Conservation (phyloP, 2,113 vertebrate genomes). For the Calypte anna region DNA sequence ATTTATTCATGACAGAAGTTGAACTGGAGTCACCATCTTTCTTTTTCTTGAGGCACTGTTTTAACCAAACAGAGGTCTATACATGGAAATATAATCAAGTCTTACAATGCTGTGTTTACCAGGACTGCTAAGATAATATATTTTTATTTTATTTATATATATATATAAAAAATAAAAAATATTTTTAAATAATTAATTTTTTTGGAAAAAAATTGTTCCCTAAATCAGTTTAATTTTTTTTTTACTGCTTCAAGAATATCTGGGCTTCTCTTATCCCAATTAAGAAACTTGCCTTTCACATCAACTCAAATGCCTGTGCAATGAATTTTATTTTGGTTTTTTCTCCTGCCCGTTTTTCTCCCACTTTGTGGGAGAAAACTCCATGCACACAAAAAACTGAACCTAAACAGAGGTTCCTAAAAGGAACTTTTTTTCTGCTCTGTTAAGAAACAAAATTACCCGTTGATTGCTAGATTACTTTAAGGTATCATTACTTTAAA, state of each 20-base stretch:
- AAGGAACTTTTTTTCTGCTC: not conserved
- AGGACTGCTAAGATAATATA: not conserved
- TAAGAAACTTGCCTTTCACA: not conserved
- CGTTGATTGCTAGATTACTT: not conserved
- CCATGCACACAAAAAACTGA: not conserved
- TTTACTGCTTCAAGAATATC: not conserved
- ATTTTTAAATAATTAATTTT: too few species aligned
- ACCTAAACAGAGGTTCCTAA: not conserved
- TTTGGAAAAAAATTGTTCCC: not conserved
- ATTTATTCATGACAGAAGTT: not conserved
- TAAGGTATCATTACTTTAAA: not conserved
- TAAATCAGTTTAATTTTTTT: not conserved
- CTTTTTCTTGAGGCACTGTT: not conserved
- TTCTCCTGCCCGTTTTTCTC: not conserved
- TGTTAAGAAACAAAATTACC: not conserved
- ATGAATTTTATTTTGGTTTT: not conserved
- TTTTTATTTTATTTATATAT: too few species aligned
- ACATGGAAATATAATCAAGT: not conserved
- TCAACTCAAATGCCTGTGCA: not conserved
- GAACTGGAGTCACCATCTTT: not conserved
- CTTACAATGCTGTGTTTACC: not conserved
- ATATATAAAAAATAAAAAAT: not conserved
- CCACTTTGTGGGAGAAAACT: not conserved
- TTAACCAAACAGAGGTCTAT: not conserved
- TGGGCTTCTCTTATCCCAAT: not conserved